Evolutionary conservation across 2,888 invertebrate species (phyloP), one percentile per base, ranked within the genome.

Genomic region (Morpho helenor): DNA sequence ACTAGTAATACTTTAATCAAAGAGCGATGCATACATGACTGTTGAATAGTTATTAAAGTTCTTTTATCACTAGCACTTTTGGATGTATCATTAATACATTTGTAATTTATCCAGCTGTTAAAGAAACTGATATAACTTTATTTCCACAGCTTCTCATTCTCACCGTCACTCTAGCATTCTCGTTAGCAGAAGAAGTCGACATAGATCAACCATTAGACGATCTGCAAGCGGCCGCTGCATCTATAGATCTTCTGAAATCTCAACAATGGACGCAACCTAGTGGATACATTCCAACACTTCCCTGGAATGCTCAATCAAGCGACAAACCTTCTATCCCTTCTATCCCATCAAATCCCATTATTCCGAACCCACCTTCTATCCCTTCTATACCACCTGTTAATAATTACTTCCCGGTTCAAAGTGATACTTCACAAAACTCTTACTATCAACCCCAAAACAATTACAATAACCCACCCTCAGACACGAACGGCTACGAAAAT

Each of bases 131-230:
- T 31, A 31, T 31, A 16, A 31, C 31, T 31, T 68, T 65, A 64
- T 67, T 72, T 69, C 75, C 71, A 46, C 82, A 89, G 89, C 61
- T 85, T 48, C 75, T 71, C 57, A 63, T 81, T 67, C 70, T 86
- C 59, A 64, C 78, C 52, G 75, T 79, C 68, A 65, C 82, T 57
- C 69, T 87, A 75, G 87, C 87, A 46, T 60, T 87, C 52, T 68
- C 87, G 16, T 54, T 78, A 57, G 87, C 82, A 53, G 79, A 79
- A 62, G 80, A 77, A 55, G 64, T 74, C 7, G 72, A 71, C 55
- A 60, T 62, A 8, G 70, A 76, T 49, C 41, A 76, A 54, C 31
- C 55, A 6, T 56, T 77, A 42, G 82, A 80, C 4, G 86, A 87
- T 56, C 76, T 76, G 6, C 71, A 77, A 75, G 78, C 81, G 75